Percentiles rank a stretch among this genome's conserved stretches.
These are phyloP conservation scores for Orgyia antiqua DNA, from an alignment of 2,888 invertebrate species.

Conservation along the genomic window DNA sequence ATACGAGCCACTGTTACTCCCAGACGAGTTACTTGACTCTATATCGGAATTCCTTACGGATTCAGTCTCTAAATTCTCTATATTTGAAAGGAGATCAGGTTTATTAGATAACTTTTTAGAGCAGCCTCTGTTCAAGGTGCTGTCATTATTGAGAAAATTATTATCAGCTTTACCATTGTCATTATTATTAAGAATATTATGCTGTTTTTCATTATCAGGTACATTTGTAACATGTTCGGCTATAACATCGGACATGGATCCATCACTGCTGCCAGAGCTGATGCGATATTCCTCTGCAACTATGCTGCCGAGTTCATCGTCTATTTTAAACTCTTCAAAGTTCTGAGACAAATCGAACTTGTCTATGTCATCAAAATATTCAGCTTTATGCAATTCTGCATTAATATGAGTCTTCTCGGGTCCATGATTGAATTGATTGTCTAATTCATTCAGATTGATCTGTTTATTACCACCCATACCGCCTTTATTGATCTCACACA, in stretches of 20 bases:
- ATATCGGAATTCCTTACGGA: conserved; percentile 83
- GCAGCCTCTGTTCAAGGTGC: conserved; percentile 38
- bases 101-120: conserved; percentile 71
- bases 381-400: conserved; percentile 58
- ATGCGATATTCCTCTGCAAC: conserved; percentile 73
- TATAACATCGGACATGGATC: conserved; percentile 61
- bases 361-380: conserved; percentile 74
- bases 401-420: conserved; percentile 40
- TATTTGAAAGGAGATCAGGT: conserved; percentile 74
- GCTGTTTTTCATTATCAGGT: conserved; percentile 53
- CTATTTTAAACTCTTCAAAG: conserved; percentile 88
- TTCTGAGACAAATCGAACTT: conserved; percentile 85
- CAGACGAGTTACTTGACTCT: conserved; percentile 78
- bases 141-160: conserved; percentile 50
- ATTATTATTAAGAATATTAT: conserved; percentile 37
- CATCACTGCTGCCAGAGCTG: conserved; percentile 72
- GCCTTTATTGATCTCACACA: conserved; percentile 78
- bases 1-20: conserved; percentile 70
- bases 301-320: conserved; percentile 80
- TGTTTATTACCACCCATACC: conserved; percentile 64
- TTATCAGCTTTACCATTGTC: conserved; percentile 45
- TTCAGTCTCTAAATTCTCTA: conserved; percentile 76
- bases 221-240: conserved; percentile 60
- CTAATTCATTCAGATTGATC: conserved; percentile 65
- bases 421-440: conserved; percentile 61